Percentiles rank a stretch among this genome's conserved stretches.
These are phyloP conservation scores for Saguinus imperator DNA, from an alignment of 2,113 vertebrate species.

Conservation along the genomic window DNA sequence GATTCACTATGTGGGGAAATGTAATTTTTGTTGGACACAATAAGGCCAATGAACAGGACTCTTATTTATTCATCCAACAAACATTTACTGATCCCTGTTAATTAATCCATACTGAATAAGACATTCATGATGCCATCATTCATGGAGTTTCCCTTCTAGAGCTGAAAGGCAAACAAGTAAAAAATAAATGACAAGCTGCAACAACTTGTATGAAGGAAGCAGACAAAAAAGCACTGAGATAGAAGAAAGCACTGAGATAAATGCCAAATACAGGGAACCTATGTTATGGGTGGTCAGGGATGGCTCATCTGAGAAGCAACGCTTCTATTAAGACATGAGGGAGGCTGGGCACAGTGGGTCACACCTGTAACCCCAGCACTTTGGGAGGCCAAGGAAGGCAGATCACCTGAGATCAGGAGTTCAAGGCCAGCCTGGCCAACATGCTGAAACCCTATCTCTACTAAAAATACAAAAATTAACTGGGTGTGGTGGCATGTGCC, in stretches of 20 bases:
- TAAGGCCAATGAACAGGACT: neutral
- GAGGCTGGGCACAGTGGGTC: too few relatives aligned
- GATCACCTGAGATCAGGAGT: too few relatives aligned
- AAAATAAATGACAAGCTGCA: neutral
- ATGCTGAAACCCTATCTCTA: too few relatives aligned
- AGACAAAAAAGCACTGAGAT: neutral
- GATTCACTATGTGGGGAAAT: neutral
- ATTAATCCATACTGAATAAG: neutral
- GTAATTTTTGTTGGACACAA: neutral
- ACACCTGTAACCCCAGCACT: too few relatives aligned
- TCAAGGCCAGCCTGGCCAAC: too few relatives aligned
- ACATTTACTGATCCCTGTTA: neutral
- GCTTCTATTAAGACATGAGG: neutral
- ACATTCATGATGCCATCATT: neutral
- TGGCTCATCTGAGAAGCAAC: neutral
- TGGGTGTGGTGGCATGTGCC: too few relatives aligned
- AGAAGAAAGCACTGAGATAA: neutral
- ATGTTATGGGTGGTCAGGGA: fast-evolving
- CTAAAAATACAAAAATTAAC: too few relatives aligned
- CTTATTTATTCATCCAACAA: neutral
- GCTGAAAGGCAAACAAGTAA: neutral
- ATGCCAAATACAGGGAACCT: neutral
- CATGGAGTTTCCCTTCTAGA: neutral
- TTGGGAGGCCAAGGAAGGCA: too few relatives aligned
- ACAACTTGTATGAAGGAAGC: neutral